phyloP scores from a whole-genome alignment of 2,113 vertebrate species.

The Hippocampus mohnikei region DNA sequence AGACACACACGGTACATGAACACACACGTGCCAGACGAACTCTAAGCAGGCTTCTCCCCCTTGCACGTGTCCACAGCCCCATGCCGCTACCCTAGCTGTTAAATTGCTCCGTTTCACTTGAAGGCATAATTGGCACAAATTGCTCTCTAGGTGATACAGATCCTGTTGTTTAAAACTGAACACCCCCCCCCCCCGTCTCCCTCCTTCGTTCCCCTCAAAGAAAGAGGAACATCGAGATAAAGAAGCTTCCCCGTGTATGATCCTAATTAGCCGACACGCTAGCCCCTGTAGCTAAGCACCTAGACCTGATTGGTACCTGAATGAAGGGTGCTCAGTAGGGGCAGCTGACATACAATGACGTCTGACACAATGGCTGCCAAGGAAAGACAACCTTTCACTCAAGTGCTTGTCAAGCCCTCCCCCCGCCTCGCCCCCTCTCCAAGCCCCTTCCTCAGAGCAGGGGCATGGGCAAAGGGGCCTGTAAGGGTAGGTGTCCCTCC shows the following conservation, averaged over 20 bases:
- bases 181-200: constrained; percentile 51
- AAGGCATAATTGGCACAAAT: constrained; percentile 80
- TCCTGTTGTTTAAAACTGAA: constrained; percentile 79
- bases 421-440: not conserved
- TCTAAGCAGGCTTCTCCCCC: constrained; percentile 72
- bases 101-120: constrained; percentile 79
- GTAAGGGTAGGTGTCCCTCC: constrained; percentile 65
- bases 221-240: constrained; percentile 63
- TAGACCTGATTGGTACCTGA: constrained; percentile 72
- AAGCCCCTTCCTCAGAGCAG: constrained; percentile 50
- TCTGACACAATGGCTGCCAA: constrained; percentile 64
- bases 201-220: constrained; percentile 51
- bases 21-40: constrained; percentile 48
- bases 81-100: constrained; percentile 78
- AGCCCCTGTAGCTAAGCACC: constrained; percentile 73
- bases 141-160: constrained; percentile 80
- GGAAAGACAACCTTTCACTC: constrained; percentile 56
- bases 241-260: constrained; percentile 64
- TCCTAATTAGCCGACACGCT: constrained; percentile 73
- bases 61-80: constrained; percentile 74
- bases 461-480: constrained; percentile 62
- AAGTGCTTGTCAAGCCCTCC: constrained; percentile 55
- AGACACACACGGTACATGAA: constrained; percentile 25
- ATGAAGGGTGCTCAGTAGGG: constrained; percentile 71
- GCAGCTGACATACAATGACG: constrained; percentile 68